These are phyloP conservation scores for Pseudopipra pipra DNA, from an alignment of 2,113 vertebrate genomes.

Conservation along the genomic window DNA sequence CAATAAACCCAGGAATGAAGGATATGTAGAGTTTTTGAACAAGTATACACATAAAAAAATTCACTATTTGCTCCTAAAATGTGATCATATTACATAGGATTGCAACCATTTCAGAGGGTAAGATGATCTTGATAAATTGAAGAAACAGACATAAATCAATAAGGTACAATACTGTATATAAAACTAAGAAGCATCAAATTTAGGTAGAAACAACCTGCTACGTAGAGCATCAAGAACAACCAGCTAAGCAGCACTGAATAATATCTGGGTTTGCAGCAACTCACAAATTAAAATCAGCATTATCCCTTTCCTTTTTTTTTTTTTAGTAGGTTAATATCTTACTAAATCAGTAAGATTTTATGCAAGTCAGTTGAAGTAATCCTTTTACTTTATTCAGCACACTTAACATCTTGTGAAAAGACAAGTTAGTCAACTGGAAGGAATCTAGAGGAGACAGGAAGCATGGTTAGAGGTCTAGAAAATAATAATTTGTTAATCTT, in stretches of 20 bases:
- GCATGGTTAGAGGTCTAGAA: not conserved
- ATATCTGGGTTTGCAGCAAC: not conserved
- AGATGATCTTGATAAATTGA: not conserved
- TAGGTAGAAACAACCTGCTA: not conserved
- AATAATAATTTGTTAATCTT: not conserved
- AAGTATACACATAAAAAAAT: not conserved
- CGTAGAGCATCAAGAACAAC: not conserved
- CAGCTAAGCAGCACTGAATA: not conserved
- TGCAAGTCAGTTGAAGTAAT: not conserved
- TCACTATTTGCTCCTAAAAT: not conserved
- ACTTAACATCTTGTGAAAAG: not conserved
- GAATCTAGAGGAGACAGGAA: not conserved
- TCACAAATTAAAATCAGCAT: not conserved
- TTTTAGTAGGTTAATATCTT: not conserved
- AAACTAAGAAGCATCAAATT: not conserved
- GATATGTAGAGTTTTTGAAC: not conserved
- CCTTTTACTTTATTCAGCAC: not conserved
- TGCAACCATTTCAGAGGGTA: not conserved
- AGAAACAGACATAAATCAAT: not conserved
- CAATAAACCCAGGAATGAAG: not conserved
- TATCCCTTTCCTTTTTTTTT: not conserved
- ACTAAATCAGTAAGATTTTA: not conserved
- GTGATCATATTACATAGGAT: not conserved
- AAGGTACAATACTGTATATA: not conserved
- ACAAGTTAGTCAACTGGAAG: not conserved